A percentile compares a stretch with the other conserved stretches of the same genome.
Conservation (phyloP, 2,888 invertebrate species). For the Lordiphosa fenestrarum region DNA sequence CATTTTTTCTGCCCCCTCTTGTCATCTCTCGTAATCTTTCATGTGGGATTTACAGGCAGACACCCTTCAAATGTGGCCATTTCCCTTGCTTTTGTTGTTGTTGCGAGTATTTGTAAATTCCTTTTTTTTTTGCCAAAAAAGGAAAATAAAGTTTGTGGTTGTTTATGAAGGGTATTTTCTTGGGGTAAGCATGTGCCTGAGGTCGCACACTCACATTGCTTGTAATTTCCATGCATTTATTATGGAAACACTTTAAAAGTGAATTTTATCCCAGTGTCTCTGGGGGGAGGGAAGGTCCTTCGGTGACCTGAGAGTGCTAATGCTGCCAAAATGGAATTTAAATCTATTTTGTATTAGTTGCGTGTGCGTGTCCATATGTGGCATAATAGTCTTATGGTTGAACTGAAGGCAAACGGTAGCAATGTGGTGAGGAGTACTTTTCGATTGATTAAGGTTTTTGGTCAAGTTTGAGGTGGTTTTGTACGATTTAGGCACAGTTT, state of each 20-base stretch:
- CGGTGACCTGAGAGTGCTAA: slow-evolving; percentile 68
- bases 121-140: slow-evolving; percentile 24
- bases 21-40: slow-evolving; percentile 74
- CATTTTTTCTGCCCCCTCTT: slow-evolving; percentile 45
- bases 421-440: too few species aligned
- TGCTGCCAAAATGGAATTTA: slow-evolving; percentile 68
- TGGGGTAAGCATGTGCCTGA: slow-evolving; percentile 28
- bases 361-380: slow-evolving; percentile 51
- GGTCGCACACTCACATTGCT: slow-evolving; percentile 10
- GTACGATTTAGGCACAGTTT: too few species aligned
- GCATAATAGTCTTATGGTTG: not conserved
- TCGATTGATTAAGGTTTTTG: too few species aligned
- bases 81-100: not conserved
- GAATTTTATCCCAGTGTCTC: slow-evolving; percentile 52
- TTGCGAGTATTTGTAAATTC: slow-evolving; percentile 23
- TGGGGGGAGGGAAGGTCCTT: slow-evolving; percentile 20
- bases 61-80: slow-evolving; percentile 56
- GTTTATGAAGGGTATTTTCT: slow-evolving; percentile 8
- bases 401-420: too few species aligned
- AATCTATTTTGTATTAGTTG: slow-evolving; percentile 69
- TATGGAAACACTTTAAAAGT: slow-evolving; percentile 70
- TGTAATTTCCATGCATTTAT: slow-evolving; percentile 62
- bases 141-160: slow-evolving; percentile 10
- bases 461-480: too few species aligned
- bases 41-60: slow-evolving; percentile 76